Evolutionary conservation across 2,888 invertebrate genomes (phyloP), one percentile per base, ranked within the genome.

Genomic region (Fissipunctia ypsillon): DNA sequence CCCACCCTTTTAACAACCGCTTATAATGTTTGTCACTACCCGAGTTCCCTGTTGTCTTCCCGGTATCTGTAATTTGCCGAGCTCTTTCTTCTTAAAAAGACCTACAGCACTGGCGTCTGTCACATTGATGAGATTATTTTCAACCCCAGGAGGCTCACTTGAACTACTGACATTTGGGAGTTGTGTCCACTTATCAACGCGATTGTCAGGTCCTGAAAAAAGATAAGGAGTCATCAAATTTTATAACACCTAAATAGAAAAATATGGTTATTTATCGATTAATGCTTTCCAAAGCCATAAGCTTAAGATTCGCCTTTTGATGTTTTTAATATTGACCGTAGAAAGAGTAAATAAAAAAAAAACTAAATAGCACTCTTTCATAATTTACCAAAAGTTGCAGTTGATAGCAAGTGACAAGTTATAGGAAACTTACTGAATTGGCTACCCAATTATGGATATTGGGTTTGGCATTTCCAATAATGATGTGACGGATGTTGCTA

Each of bases 101-200:
- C 14, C 16, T 22, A 6, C 12, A 22, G 50, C 52, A 31, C 59
- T 38, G 25, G 3, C 7, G 28, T 22, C 19, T 43, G 12, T 78
- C 41, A 22, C 16, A 50, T 80, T 60, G 16, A 43, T 43, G 10
- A 73, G 48, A 65, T 22, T 54, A 52, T n/a, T 52, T 60, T 43
- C 25, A 41, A 2, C 12, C n/a, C 22, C 43, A 52, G 19, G 28
- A 52, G 63, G 6, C 31, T 59, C 38, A 25, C 1, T 59, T 19
- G 12, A 43, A 50, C 28, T 63, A 12, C 16, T 61, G 41, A n/a
- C 9, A 28, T 73, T 73, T 35, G 5, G 22, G 9, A 48, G 12
- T 12, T n/a, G 38, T 31, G 10, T 54, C 28, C 28, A 48, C 9
- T 25, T 41, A 56, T 31, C 54, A 74, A 25, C 12, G 1, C 16